Conservation (phyloP, 2,888 invertebrate species). For the Exocentrus adspersus region DNA sequence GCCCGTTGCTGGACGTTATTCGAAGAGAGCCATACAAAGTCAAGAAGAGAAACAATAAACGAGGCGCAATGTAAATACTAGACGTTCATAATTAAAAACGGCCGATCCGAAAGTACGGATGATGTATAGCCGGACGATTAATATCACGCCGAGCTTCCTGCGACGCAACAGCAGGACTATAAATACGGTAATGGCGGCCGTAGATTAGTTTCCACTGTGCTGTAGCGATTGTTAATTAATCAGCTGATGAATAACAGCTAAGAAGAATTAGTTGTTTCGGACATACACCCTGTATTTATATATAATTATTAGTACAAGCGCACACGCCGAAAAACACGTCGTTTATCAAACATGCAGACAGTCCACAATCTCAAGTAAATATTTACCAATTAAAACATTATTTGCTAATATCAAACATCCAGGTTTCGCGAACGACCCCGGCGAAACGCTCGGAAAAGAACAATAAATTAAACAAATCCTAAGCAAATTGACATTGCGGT, state of each 20-base stretch:
- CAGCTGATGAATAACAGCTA: too few relatives aligned
- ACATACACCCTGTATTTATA: too few relatives aligned
- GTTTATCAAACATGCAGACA: neutral
- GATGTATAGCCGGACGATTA: constrained; percentile 37
- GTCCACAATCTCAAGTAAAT: neutral
- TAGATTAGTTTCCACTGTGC: constrained; percentile 24
- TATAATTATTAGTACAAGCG: neutral
- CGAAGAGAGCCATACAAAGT: too few relatives aligned
- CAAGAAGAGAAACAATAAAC: constrained; percentile 31
- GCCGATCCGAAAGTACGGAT: constrained; percentile 37
- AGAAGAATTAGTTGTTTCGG: neutral
- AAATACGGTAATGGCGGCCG: constrained; percentile 33
- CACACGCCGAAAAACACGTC: neutral
- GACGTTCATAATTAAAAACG: constrained; percentile 23
- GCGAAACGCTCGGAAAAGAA: neutral
- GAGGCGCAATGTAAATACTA: constrained; percentile 31
- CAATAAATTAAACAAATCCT: neutral
- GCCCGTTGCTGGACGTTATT: constrained; percentile 28
- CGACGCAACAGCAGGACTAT: constrained; percentile 35
- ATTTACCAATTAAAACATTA: constrained; percentile 1
- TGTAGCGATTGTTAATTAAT: constrained; percentile 36
- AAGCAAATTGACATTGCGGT: neutral
- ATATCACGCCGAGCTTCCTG: constrained; percentile 40
- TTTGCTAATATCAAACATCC: neutral
- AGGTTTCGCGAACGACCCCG: neutral